Percentiles rank a stretch among this genome's conserved stretches.
These are phyloP conservation scores for Gracilinanus agilis DNA, from an alignment of 2,113 vertebrate genomes.

Conservation along the genomic window DNA sequence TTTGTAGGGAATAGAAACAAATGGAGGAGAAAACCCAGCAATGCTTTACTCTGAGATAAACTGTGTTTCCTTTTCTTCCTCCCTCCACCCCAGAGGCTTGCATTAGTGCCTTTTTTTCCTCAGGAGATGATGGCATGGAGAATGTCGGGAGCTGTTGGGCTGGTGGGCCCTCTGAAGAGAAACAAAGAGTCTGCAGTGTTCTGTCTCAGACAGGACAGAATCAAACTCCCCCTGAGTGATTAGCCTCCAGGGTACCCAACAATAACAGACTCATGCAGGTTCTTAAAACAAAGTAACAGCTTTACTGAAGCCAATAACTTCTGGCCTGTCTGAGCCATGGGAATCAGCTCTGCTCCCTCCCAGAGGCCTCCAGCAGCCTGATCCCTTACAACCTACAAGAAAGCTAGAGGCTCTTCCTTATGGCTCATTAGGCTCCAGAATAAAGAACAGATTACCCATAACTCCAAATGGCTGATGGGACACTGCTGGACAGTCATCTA, in stretches of 20 bases:
- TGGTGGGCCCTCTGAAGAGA: neutral
- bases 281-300: conserved; percentile 75
- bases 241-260: conserved; percentile 72
- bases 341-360: conserved; percentile 40
- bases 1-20: conserved; percentile 31
- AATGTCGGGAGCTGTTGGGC: conserved; percentile 8
- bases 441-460: conserved; percentile 31
- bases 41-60: conserved; percentile 29
- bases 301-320: conserved; percentile 66
- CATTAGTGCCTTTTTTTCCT: neutral
- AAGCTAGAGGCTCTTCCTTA: neutral
- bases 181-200: conserved; percentile 53
- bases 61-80: conserved; percentile 34
- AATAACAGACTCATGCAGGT: conserved; percentile 70
- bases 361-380: conserved; percentile 15
- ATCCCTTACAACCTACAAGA: neutral
- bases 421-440: conserved; percentile 13
- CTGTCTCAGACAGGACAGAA: conserved; percentile 52
- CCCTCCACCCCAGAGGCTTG: neutral
- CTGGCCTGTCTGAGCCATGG: conserved; percentile 48
- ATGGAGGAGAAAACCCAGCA: neutral
- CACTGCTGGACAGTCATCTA: neutral
- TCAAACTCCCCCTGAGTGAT: conserved; percentile 73
- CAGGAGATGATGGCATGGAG: neutral
- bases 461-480: neutral